Evolutionary conservation across 1,140 invertebrate species (phyloP), one percentile per base, ranked within the genome.

Genomic region (Drosophila kepulauana): DNA sequence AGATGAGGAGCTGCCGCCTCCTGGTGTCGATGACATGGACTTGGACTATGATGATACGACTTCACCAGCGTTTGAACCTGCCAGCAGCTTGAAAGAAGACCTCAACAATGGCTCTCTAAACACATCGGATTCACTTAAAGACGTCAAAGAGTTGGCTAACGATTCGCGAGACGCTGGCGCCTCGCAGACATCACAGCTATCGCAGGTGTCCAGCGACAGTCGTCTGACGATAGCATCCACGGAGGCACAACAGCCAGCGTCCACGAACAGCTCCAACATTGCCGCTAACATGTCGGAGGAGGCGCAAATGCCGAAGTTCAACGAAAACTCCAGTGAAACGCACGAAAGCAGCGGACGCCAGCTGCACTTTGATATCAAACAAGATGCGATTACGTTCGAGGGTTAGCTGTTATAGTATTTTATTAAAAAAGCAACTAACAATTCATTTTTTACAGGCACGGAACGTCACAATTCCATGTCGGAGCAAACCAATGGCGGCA

Each of bases 31-130:
- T 1, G 93, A 94, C 41, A 94, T 95, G 30, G 94, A 94, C 95
- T 95, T 54, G 94, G 95, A 95, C 90, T 93, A 94, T 61, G 95
- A 95, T 56, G 94, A 95, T 59, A 95, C 95, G 86, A 78, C 79
- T 1, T 96, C 95, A 67, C 95, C 95, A 0, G 93, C 94, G 5
- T 96, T 96, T 92, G 95, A 96, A 81, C 95, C 94, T 0, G 15
- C 65, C 6, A 30, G 28, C 3, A 76, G 67, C 38, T 33, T 66
- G 11, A 87, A 82, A n/a, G 85, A 72, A 5, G 77, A 79, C 1
- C 15, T 62, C 0, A 81, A 70, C 15, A 89, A 75, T 59, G 80
- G 54, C 0, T 78, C 78, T 1, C 15, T 88, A 0, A 85, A 93
- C 91, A 49, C 76, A 88, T 93, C 64, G 68, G 93, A 66, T 54